Conservation (phyloP, 2,113 vertebrate genomes). For the Eupsittula cactorum region DNA sequence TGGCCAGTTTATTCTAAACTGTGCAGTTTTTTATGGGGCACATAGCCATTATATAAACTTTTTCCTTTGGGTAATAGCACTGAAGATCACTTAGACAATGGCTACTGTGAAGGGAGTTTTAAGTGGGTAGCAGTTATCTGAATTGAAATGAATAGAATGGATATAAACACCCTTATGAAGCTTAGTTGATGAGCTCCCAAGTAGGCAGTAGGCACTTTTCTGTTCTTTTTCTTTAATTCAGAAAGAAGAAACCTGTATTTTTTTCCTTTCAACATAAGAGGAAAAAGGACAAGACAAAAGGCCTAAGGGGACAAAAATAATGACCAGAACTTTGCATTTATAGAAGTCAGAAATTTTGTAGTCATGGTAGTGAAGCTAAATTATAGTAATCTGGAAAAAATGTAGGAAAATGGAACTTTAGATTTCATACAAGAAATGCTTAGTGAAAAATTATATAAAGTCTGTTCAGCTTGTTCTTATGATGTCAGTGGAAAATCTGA, state of each 20-base stretch:
- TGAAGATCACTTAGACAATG: not conserved
- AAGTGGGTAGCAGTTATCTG: not conserved
- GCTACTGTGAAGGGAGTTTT: not conserved
- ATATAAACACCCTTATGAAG: constrained; percentile 7
- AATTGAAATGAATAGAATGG: not conserved
- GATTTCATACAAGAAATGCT: not conserved
- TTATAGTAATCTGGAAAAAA: not conserved
- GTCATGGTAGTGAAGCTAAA: not conserved
- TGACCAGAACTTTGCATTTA: not conserved
- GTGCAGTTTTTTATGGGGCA: not conserved
- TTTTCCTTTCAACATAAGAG: not conserved
- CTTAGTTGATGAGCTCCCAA: not conserved
- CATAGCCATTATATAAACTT: not conserved
- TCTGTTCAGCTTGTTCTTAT: constrained; percentile 8
- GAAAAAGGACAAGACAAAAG: not conserved
- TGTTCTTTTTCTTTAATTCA: not conserved
- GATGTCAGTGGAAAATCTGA: constrained; percentile 56
- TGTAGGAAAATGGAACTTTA: not conserved
- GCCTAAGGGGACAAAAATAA: not conserved
- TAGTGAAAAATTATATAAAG: not conserved
- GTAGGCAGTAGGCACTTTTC: not conserved
- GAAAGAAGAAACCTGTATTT: not conserved
- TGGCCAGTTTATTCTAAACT: not conserved
- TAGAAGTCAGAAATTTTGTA: not conserved
- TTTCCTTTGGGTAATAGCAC: not conserved